Percentiles rank a stretch among this genome's conserved stretches.
Conservation (phyloP, 2,888 invertebrate genomes). For the Limnephilus marmoratus region DNA sequence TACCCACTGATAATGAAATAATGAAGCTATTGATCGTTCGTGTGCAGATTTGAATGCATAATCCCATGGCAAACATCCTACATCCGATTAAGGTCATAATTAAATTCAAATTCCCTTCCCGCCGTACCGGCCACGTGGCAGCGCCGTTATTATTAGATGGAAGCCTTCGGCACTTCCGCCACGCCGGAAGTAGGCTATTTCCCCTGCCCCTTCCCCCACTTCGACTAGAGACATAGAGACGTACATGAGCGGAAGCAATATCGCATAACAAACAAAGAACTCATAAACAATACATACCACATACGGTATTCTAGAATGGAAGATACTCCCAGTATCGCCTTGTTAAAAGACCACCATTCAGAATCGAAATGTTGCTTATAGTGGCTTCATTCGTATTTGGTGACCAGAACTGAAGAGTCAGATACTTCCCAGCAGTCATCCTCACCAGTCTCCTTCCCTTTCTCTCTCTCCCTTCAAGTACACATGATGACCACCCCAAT, state of each 20-base stretch:
- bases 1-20: neutral
- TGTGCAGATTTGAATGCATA: neutral
- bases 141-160: neutral
- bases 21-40: neutral
- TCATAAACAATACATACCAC: neutral
- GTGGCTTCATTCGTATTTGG: too few relatives aligned
- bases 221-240: neutral
- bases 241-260: neutral
- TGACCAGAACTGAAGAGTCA: too few relatives aligned
- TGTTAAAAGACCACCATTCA: too few relatives aligned
- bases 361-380: too few relatives aligned
- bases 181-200: conserved; percentile 55
- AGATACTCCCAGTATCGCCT: neutral
- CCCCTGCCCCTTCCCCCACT: neutral
- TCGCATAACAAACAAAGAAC: neutral
- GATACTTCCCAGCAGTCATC: too few relatives aligned
- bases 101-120: neutral
- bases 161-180: conserved; percentile 55
- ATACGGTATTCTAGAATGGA: too few relatives aligned
- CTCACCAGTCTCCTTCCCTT: too few relatives aligned
- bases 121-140: conserved; percentile 1
- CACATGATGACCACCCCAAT: too few relatives aligned
- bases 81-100: conserved; percentile 10
- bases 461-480: too few relatives aligned
- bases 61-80: neutral